Evolutionary conservation across 2,797 vertebrate genomes (phyloP), one percentile per base, ranked within the genome.

Genomic region (Myotis vivesi): DNA sequence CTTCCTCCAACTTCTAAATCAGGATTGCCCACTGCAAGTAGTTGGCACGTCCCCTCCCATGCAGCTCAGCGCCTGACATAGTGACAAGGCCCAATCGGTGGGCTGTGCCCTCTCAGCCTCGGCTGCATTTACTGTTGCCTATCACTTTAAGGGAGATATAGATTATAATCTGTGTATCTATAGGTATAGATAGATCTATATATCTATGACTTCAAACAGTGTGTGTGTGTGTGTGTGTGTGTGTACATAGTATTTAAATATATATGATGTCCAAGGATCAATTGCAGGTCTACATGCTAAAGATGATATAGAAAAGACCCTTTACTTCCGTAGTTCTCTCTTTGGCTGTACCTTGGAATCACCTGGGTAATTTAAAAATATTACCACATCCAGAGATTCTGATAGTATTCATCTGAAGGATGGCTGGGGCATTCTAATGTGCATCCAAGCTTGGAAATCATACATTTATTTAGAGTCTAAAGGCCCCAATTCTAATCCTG

Each of bases 1-100:
- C 75, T 93, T 91, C 66, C 89, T 83, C 41, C n/a, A 25, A 80
- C 30, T 55, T 91, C 89, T 92, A 95, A 80, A 59, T 92, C 53
- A 68, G 66, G 44, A 49, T 76, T 92, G 83, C 15, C 75, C 41
- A 19, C 2, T 0, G 10, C 71, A 23, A 38, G 16, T 49, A 95
- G 57, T 36, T 9, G 44, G 71, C 0, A 3, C 12, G 9, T 23
- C 15, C 0, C 10, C 22, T 51, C 53, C 79, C 15, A 28, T 62
- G 33, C 23, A 44, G 72, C 46, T 25, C 41, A 3, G 8, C 0
- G 8, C 59, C 75, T 33, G 46, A 2, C 1, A 0, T 0, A 55
- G 80, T 4, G 3, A 25, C 62, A 36, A 59, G 85, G 19, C 73
- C 66, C 36, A 2, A 7, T 0, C 1, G 23, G 30, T 28, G 80